A percentile compares a stretch with the other conserved stretches of the same genome.
phyloP scores from a whole-genome alignment of 2,113 vertebrate species.

The Promerops cafer region DNA sequence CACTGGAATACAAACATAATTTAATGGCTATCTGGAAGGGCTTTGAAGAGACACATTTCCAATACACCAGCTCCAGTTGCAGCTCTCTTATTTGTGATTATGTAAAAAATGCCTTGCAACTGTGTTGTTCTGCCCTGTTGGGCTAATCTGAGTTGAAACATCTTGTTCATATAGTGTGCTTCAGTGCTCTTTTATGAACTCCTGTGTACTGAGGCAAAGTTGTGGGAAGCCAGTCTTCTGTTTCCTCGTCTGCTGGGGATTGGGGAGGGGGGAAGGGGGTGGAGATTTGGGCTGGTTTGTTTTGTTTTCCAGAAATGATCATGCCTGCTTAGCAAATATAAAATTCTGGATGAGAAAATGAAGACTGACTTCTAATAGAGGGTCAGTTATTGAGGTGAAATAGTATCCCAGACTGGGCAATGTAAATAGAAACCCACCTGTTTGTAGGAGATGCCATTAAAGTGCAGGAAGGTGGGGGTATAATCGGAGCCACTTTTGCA shows the following conservation, averaged over 20 bases:
- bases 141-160: constrained; percentile 48
- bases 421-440: constrained; percentile 60
- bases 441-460: constrained; percentile 54
- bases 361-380: constrained; percentile 42
- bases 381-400: constrained; percentile 35
- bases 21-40: background rate
- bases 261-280: background rate
- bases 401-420: constrained; percentile 40
- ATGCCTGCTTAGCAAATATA: constrained; percentile 50
- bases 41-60: background rate
- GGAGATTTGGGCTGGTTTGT: constrained; percentile 10
- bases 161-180: constrained; percentile 59
- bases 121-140: constrained; percentile 29
- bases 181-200: constrained; percentile 43
- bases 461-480: background rate
- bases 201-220: constrained; percentile 15
- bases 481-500: constrained; percentile 25
- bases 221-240: constrained; percentile 32
- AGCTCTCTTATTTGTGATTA: background rate
- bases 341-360: constrained; percentile 55
- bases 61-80: background rate
- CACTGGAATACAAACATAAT: accelerated
- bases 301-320: constrained; percentile 53
- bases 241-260: background rate
- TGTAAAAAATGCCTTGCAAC: constrained; percentile 8